These are phyloP conservation scores for Pelochelys cantorii DNA, from an alignment of 2,797 vertebrate genomes.

Conservation along the genomic window DNA sequence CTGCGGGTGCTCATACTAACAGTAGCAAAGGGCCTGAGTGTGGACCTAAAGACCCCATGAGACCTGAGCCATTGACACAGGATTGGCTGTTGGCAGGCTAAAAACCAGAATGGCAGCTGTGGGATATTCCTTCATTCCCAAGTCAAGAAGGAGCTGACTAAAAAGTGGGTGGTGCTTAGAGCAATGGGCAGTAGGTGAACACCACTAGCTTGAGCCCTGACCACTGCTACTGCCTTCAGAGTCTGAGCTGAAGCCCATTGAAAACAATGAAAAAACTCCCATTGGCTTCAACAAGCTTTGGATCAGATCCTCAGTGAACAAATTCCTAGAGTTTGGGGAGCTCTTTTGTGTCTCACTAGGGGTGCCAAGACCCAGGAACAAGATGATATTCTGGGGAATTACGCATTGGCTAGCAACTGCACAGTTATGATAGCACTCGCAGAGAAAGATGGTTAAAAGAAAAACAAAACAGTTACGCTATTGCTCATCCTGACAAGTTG, in stretches of 20 bases:
- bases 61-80: not conserved
- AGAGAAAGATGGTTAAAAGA: not conserved
- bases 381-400: not conserved
- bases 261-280: rapidly evolving
- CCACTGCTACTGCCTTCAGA: not conserved
- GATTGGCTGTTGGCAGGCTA: not conserved
- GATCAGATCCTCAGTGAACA: not conserved
- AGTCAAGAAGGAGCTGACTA: not conserved
- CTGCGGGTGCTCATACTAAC: not conserved
- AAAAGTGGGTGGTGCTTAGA: not conserved
- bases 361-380: not conserved
- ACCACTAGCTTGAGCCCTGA: not conserved
- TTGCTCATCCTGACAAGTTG: not conserved
- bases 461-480: not conserved
- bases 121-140: not conserved
- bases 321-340: not conserved
- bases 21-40: not conserved
- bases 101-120: not conserved
- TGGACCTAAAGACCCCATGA: not conserved
- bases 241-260: not conserved
- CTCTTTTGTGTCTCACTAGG: not conserved
- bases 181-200: too few relatives aligned
- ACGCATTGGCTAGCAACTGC: not conserved
- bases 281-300: rapidly evolving
- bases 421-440: not conserved